phyloP scores from a whole-genome alignment of 2,888 invertebrate genomes.

The Blera fallax region DNA sequence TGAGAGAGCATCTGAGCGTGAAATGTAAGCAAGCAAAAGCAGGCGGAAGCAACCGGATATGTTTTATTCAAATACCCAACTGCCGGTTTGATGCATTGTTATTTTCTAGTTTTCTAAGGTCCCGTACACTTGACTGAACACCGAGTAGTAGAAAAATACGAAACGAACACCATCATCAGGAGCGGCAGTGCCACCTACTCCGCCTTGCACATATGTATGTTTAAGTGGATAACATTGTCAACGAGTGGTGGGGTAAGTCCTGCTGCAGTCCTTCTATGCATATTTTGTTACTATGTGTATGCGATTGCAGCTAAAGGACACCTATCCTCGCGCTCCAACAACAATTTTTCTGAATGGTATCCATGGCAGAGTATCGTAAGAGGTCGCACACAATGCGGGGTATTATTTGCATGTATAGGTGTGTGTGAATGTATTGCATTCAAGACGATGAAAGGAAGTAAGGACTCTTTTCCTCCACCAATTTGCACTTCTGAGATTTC shows the following conservation, averaged over 20 bases:
- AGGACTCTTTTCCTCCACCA: conserved; percentile 55
- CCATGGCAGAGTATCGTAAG: conserved; percentile 12
- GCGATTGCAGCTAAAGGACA: conserved; percentile 44
- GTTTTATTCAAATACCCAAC: conserved; percentile 71
- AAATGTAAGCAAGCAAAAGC: conserved; percentile 62
- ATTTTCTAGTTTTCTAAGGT: conserved; percentile 54
- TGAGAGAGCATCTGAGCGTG: conserved; percentile 54
- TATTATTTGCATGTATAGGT: neutral
- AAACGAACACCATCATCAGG: conserved; percentile 19
- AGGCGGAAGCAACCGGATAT: conserved; percentile 69
- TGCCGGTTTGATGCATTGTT: conserved; percentile 69
- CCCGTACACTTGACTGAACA: conserved; percentile 46
- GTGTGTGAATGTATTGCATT: conserved; percentile 11
- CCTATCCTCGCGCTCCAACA: conserved; percentile 15
- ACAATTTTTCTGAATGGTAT: conserved; percentile 11
- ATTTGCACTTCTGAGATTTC: conserved; percentile 67
- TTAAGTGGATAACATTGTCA: neutral
- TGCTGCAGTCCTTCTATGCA: conserved; percentile 16
- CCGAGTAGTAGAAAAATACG: conserved; percentile 10
- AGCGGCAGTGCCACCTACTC: neutral
- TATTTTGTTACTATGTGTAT: conserved; percentile 19
- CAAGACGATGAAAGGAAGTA: conserved; percentile 55
- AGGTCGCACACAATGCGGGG: conserved; percentile 27
- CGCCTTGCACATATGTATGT: neutral
- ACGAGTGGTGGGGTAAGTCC: neutral